A percentile compares a stretch with the other conserved stretches of the same genome.
Conservation (phyloP, 2,113 vertebrate genomes). For the Gymnogyps californianus region DNA sequence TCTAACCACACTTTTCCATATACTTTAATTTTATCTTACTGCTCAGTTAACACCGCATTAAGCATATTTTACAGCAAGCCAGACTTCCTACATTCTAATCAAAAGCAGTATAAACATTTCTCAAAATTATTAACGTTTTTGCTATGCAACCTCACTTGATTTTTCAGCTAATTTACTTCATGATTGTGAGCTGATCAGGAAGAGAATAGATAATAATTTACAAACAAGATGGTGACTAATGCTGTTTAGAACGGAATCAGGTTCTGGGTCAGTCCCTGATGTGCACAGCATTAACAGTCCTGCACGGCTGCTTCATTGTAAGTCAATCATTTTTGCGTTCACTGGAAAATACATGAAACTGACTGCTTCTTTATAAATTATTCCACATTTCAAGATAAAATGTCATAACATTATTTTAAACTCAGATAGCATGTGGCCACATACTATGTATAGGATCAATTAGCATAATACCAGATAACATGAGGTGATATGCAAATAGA, state of each 20-base stretch:
- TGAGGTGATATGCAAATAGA: neutral
- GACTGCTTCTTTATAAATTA: neutral
- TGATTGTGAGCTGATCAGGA: neutral
- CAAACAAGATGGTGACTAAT: neutral
- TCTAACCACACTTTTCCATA: neutral
- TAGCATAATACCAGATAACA: slow-evolving; percentile 9
- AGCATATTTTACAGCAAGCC: neutral
- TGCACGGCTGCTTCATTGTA: neutral
- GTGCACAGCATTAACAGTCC: rapidly evolving
- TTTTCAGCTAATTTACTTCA: neutral
- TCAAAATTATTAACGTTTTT: neutral
- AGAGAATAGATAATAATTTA: neutral
- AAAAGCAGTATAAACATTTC: neutral
- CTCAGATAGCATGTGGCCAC: neutral
- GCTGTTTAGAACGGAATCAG: neutral
- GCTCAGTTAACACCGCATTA: neutral
- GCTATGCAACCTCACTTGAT: neutral
- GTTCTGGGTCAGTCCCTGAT: neutral
- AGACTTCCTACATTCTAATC: neutral
- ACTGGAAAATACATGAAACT: neutral
- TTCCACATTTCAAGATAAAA: neutral
- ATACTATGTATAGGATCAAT: neutral
- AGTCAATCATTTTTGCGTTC: neutral
- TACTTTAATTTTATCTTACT: neutral
- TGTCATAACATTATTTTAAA: slow-evolving; percentile 8